A percentile compares a stretch with the other conserved stretches of the same genome.
These are phyloP conservation scores for Rhabdomys dilectus DNA, from an alignment of 2,113 vertebrate species.

Conservation along the genomic window DNA sequence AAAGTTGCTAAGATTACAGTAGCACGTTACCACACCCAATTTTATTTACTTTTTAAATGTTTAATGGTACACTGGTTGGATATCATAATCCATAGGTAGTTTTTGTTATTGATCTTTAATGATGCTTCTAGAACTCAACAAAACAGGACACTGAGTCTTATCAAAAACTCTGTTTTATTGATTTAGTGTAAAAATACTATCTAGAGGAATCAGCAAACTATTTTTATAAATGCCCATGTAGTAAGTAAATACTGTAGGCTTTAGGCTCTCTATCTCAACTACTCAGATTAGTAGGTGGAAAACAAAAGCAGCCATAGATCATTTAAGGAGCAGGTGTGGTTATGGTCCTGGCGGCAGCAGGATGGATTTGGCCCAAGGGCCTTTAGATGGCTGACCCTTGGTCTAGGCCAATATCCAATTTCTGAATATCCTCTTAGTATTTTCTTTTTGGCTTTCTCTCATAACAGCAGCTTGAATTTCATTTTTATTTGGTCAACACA, in stretches of 20 bases:
- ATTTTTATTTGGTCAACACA: slow-evolving; percentile 48
- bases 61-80: neutral
- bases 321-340: slow-evolving; percentile 9
- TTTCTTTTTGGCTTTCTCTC: slow-evolving; percentile 58
- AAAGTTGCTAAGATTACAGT: neutral
- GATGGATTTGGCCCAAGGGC: neutral
- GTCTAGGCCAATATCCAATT: neutral
- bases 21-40: neutral
- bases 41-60: neutral
- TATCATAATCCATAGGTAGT: neutral
- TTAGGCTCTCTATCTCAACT: slow-evolving; percentile 16
- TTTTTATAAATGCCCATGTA: slow-evolving; percentile 15
- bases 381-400: neutral
- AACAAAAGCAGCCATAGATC: slow-evolving; percentile 32
- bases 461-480: slow-evolving; percentile 14
- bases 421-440: slow-evolving; percentile 28
- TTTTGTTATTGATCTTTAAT: slow-evolving; percentile 43
- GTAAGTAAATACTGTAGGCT: slow-evolving; percentile 30
- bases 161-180: slow-evolving; percentile 52
- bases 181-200: slow-evolving; percentile 14
- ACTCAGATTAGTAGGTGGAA: neutral
- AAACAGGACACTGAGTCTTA: slow-evolving; percentile 16
- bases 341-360: neutral
- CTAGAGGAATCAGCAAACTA: slow-evolving; percentile 27
- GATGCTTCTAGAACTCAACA: slow-evolving; percentile 44